Percentiles rank a stretch among this genome's conserved stretches.
phyloP scores from a whole-genome alignment of 2,888 invertebrate genomes.

The Drosophila koepferae region DNA sequence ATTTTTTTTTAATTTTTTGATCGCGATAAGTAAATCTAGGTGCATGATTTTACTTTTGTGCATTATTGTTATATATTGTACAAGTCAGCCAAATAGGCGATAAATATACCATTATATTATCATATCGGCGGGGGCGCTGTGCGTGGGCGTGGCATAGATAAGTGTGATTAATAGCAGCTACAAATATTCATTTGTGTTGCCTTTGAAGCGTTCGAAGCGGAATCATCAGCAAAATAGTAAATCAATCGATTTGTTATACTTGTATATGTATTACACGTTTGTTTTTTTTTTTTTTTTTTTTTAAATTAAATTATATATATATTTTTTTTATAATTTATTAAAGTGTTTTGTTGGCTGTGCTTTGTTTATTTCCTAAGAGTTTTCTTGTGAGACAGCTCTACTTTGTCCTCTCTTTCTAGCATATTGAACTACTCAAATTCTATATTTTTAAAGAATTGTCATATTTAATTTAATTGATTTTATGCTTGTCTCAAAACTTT shows the following conservation, averaged over 20 bases:
- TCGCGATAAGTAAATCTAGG: conserved; percentile 11
- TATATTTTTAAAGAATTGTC: no score
- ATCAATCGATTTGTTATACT: not conserved
- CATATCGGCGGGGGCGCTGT: not conserved
- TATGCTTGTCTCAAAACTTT: no score
- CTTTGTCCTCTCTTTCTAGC: not conserved
- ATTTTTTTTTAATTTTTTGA: not conserved
- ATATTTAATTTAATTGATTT: no score
- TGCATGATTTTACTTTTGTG: not conserved
- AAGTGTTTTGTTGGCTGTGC: not conserved
- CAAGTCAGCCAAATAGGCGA: not conserved
- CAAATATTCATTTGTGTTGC: not conserved
- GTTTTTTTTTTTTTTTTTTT: no score
- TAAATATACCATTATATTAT: conserved; percentile 16
- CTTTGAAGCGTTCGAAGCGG: not conserved
- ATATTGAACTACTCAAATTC: not conserved
- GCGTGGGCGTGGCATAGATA: not conserved
- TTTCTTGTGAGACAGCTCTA: not conserved
- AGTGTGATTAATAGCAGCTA: not conserved
- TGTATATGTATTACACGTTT: no score
- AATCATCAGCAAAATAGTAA: not conserved
- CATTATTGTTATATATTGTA: conserved; percentile 1
- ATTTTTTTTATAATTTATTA: no score
- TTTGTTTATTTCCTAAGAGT: not conserved
- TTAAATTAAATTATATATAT: no score